A percentile compares a stretch with the other conserved stretches of the same genome.
Conservation (phyloP, 2,888 invertebrate species). For the Drosophila kanekoi region DNA sequence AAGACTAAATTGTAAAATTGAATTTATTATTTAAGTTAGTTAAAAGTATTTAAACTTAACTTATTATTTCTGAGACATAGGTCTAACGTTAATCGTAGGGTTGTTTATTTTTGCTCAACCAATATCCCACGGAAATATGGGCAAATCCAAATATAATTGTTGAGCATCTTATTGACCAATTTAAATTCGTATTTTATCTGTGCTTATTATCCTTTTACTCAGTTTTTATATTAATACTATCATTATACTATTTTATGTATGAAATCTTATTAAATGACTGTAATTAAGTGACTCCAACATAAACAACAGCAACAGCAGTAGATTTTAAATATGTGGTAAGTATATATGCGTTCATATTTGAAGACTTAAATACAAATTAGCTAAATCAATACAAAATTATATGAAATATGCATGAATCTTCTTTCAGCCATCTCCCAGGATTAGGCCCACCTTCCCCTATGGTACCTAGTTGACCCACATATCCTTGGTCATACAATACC, state of each 20-base stretch:
- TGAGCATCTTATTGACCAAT: slow-evolving; percentile 11
- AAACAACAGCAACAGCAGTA: background rate
- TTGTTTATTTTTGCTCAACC: background rate
- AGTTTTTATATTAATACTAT: slow-evolving; percentile 3
- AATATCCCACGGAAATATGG: background rate
- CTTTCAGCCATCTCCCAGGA: too few species aligned
- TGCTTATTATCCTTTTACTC: slow-evolving; percentile 35
- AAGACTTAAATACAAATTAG: slow-evolving; percentile 1
- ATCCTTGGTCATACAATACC: too few species aligned
- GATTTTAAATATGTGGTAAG: background rate
- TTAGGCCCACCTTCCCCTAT: too few species aligned
- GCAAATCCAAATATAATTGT: slow-evolving; percentile 19
- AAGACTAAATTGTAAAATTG: slow-evolving; percentile 30
- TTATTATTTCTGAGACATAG: background rate
- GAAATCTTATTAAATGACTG: background rate
- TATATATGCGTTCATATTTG: background rate
- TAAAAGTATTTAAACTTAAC: background rate
- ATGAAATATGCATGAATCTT: too few species aligned
- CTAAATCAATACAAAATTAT: too few species aligned
- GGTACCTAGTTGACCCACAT: too few species aligned
- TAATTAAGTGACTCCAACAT: background rate
- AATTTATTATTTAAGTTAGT: background rate
- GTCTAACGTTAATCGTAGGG: background rate
- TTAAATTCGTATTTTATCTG: slow-evolving; percentile 44
- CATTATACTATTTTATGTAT: background rate